Conservation (phyloP, 2,113 vertebrate genomes). For the Phasianus colchicus region DNA sequence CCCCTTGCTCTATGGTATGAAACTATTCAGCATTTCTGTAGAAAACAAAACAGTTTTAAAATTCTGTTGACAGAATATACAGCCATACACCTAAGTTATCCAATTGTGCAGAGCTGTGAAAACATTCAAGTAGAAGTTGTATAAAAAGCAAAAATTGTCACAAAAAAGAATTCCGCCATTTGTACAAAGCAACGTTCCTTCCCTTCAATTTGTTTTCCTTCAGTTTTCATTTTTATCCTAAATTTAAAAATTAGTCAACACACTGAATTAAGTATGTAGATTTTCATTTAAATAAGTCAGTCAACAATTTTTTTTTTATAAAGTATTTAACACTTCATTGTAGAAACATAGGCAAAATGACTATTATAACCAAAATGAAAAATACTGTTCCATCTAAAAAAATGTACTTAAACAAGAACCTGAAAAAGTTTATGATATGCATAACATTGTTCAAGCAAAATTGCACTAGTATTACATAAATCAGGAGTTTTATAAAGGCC, state of each 20-base stretch:
- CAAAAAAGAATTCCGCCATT: conserved; percentile 32
- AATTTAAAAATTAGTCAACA: conserved; percentile 76
- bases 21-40: conserved; percentile 37
- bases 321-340: conserved; percentile 85
- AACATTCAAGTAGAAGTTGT: conserved; percentile 5
- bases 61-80: conserved; percentile 49
- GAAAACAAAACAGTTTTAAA: conserved; percentile 32
- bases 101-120: conserved; percentile 45
- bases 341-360: conserved; percentile 85
- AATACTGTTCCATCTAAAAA: conserved; percentile 84
- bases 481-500: conserved; percentile 86
- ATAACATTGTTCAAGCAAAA: conserved; percentile 85
- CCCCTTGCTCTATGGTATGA: background rate
- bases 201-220: background rate
- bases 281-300: conserved; percentile 84
- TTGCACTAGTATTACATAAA: conserved; percentile 86
- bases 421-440: conserved; percentile 83
- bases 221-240: conserved; percentile 12
- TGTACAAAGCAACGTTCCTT: background rate
- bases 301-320: conserved; percentile 81
- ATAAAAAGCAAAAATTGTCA: conserved; percentile 46
- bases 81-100: conserved; percentile 48
- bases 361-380: conserved; percentile 84
- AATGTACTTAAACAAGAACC: conserved; percentile 84
- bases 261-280: conserved; percentile 77